Conservation (phyloP, 2,888 invertebrate genomes). For the Apotomis turbidana region DNA sequence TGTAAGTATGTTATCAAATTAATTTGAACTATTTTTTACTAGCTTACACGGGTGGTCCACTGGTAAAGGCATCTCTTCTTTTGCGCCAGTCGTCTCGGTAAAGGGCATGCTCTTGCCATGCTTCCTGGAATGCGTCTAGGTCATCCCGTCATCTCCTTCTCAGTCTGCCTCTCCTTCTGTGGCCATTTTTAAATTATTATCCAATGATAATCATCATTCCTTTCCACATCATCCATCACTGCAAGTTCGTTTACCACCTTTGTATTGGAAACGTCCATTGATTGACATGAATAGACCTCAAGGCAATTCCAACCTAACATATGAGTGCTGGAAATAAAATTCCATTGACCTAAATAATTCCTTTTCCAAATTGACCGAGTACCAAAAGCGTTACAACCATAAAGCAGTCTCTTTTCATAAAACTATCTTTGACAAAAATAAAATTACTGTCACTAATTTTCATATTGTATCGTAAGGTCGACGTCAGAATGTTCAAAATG, state of each 20-base stretch:
- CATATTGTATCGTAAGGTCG: background rate
- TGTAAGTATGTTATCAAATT: too few relatives aligned
- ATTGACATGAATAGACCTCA: conserved; percentile 20
- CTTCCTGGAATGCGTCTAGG: too few relatives aligned
- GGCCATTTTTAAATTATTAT: background rate
- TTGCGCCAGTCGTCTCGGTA: too few relatives aligned
- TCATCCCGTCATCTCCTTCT: background rate
- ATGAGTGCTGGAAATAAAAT: background rate
- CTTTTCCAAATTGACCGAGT: conserved; percentile 22
- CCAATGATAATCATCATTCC: conserved; percentile 3
- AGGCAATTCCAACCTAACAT: background rate
- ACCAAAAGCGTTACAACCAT: conserved; percentile 48
- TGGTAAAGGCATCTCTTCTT: too few relatives aligned
- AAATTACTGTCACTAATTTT: conserved; percentile 11
- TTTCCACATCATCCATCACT: conserved; percentile 10
- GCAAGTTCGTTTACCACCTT: conserved; percentile 28
- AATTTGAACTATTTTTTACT: too few relatives aligned
- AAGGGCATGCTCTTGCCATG: too few relatives aligned
- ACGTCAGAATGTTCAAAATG: background rate
- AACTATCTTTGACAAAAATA: conserved; percentile 55
- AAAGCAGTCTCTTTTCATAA: conserved; percentile 66
- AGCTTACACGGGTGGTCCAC: too few relatives aligned
- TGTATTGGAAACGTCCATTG: conserved; percentile 29
- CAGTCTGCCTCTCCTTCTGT: background rate
- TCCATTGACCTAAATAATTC: background rate